A percentile compares a stretch with the other conserved stretches of the same genome.
These are phyloP conservation scores for Eclectus roratus DNA, from an alignment of 2,113 vertebrate species.

Conservation along the genomic window DNA sequence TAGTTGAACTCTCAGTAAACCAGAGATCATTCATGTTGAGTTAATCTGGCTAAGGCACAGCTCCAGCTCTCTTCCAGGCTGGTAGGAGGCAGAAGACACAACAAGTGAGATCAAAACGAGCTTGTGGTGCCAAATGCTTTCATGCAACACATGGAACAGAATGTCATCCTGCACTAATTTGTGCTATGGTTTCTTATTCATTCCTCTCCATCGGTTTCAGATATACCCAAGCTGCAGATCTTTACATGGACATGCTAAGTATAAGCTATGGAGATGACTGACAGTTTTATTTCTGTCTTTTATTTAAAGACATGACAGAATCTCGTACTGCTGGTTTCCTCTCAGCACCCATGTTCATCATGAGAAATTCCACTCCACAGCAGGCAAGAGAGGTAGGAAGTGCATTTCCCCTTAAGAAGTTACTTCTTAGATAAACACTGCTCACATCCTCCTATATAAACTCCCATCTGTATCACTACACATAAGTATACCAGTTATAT, in stretches of 20 bases:
- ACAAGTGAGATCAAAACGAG: slow-evolving; percentile 3
- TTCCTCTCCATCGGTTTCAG: not conserved
- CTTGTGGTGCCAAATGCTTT: not conserved
- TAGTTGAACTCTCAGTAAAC: not conserved
- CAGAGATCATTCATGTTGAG: not conserved
- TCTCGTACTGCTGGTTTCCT: not conserved
- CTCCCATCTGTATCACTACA: not conserved
- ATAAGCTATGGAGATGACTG: not conserved
- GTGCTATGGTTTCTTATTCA: not conserved
- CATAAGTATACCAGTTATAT: not conserved
- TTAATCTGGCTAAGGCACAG: not conserved
- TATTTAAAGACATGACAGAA: not conserved
- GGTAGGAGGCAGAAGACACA: slow-evolving; percentile 33
- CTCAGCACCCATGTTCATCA: not conserved
- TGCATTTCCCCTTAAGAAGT: not conserved
- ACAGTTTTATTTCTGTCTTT: not conserved
- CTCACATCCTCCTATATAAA: not conserved
- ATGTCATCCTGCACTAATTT: not conserved
- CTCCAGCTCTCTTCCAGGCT: slow-evolving; percentile 18
- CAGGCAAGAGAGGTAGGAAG: not conserved
- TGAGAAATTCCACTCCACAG: not conserved
- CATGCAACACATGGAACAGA: not conserved
- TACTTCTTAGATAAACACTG: not conserved
- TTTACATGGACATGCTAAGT: not conserved
- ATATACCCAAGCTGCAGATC: not conserved